Conservation (phyloP, 2,797 vertebrate species). For the Geotrypetes seraphini region DNA sequence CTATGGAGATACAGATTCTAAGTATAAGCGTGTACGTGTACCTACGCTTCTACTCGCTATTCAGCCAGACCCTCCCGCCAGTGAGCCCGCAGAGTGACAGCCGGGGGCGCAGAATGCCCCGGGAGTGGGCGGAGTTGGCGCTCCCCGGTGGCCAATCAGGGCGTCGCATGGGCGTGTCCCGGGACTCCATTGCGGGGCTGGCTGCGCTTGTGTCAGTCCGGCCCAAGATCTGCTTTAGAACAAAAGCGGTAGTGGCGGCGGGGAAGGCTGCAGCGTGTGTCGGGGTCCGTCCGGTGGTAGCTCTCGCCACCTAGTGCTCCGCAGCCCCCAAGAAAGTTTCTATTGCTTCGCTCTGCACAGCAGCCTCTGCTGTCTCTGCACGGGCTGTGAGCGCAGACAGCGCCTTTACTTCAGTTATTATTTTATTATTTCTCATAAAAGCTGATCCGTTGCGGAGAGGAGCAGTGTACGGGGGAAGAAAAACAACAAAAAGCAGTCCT, state of each 20-base stretch:
- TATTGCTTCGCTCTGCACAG: slow-evolving; percentile 21
- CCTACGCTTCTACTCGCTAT: too few relatives aligned
- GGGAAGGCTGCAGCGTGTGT: too few relatives aligned
- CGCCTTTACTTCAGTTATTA: too few relatives aligned
- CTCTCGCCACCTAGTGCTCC: neutral
- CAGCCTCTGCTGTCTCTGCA: slow-evolving; percentile 43
- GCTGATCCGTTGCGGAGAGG: slow-evolving; percentile 50
- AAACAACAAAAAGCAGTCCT: slow-evolving; percentile 76
- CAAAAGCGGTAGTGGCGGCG: too few relatives aligned
- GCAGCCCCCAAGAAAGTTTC: neutral
- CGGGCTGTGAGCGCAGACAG: too few relatives aligned
- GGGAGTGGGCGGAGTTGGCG: slow-evolving; percentile 17
- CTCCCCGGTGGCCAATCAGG: slow-evolving; percentile 19
- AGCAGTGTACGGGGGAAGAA: slow-evolving; percentile 62
- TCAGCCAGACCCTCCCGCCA: too few relatives aligned
- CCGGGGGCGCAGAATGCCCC: slow-evolving; percentile 19
- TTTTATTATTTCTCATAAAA: too few relatives aligned
- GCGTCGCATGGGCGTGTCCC: neutral
- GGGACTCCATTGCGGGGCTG: neutral
- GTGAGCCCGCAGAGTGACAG: slow-evolving; percentile 53
- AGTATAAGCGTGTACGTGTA: too few relatives aligned
- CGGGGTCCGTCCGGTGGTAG: neutral
- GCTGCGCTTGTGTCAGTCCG: neutral
- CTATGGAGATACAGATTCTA: too few relatives aligned
- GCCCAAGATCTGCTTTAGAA: too few relatives aligned